phyloP scores from a whole-genome alignment of 2,797 vertebrate genomes.

The Aeoliscus strigatus region DNA sequence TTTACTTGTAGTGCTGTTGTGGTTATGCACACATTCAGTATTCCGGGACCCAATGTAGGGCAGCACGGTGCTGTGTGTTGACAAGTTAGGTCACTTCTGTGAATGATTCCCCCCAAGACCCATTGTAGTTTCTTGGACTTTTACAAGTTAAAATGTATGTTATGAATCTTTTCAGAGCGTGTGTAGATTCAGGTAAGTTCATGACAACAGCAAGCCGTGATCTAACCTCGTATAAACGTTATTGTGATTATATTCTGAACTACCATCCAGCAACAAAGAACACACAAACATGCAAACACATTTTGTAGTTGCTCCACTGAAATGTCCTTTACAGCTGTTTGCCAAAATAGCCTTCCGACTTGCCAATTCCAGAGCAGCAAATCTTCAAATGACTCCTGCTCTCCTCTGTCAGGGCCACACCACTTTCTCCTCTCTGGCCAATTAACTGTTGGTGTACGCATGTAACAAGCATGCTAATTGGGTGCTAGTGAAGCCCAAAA shows the following conservation, averaged over 20 bases:
- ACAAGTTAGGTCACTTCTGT: constrained; percentile 36
- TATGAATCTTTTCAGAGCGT: constrained; percentile 10
- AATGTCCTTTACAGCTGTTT: constrained; percentile 45
- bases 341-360: constrained; percentile 43
- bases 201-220: constrained; percentile 15
- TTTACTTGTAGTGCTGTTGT: constrained; percentile 24
- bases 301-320: constrained; percentile 22
- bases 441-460: constrained; percentile 64
- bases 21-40: constrained; percentile 36
- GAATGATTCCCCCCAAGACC: constrained; percentile 28
- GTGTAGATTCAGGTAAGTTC: constrained; percentile 17
- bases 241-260: constrained; percentile 8
- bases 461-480: constrained; percentile 74
- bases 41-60: constrained; percentile 21
- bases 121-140: constrained; percentile 26
- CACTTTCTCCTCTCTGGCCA: constrained; percentile 57
- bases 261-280: constrained; percentile 22
- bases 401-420: constrained; percentile 44
- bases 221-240: constrained; percentile 25
- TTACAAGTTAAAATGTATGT: constrained; percentile 10
- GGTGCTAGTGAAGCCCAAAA: constrained; percentile 62
- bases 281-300: constrained; percentile 29
- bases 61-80: constrained; percentile 7
- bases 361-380: constrained; percentile 27
- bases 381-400: constrained; percentile 53